phyloP scores from a whole-genome alignment of 2,888 invertebrate species.

The Podotricha telesiphe region DNA sequence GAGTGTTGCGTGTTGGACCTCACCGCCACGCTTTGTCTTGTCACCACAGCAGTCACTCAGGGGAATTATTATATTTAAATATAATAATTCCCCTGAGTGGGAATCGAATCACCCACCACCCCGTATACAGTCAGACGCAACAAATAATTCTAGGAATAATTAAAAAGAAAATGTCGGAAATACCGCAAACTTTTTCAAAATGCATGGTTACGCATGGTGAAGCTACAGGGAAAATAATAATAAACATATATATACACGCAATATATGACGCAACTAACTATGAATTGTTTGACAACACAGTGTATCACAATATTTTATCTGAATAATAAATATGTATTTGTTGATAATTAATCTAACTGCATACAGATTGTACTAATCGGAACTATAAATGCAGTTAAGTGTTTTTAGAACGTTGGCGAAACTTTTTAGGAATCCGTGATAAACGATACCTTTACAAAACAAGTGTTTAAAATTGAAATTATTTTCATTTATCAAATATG shows the following conservation, averaged over 20 bases:
- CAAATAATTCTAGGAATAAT: too few species aligned
- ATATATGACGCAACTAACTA: constrained; percentile 17
- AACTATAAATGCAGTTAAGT: not conserved
- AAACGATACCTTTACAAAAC: not conserved
- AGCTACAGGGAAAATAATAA: constrained; percentile 4
- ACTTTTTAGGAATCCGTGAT: not conserved
- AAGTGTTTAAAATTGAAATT: too few species aligned
- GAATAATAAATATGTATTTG: not conserved
- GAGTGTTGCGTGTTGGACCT: too few species aligned
- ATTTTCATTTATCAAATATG: too few species aligned
- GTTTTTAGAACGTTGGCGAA: not conserved
- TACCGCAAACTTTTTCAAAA: not conserved
- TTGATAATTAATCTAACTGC: too few species aligned
- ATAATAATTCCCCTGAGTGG: too few species aligned
- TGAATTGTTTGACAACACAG: constrained; percentile 16
- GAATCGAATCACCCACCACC: too few species aligned
- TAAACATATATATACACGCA: not conserved
- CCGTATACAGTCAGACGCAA: too few species aligned
- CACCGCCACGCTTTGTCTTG: too few species aligned
- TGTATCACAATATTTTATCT: not conserved
- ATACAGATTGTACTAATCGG: not conserved
- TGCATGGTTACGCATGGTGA: not conserved
- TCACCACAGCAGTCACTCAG: too few species aligned
- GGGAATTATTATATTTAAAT: too few species aligned
- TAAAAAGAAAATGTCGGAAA: not conserved